These are phyloP conservation scores for Tenrec ecaudatus DNA, from an alignment of 2,113 vertebrate species.

Conservation along the genomic window DNA sequence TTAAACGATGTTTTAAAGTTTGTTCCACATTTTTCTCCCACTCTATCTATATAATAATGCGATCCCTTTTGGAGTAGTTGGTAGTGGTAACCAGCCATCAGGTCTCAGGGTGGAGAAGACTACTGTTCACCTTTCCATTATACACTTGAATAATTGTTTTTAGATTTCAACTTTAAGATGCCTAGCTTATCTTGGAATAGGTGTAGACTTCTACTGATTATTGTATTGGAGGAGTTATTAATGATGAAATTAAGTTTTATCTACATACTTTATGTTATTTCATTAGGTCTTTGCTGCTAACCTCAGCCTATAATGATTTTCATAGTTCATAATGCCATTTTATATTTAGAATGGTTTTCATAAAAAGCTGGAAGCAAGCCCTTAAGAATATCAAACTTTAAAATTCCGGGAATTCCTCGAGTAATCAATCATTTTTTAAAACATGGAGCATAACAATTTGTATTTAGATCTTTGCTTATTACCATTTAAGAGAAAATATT, in stretches of 20 bases:
- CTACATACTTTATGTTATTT: not conserved
- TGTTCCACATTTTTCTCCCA: too few relatives aligned
- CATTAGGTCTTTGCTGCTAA: not conserved
- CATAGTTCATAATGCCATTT: not conserved
- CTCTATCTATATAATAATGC: too few relatives aligned
- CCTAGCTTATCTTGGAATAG: not conserved
- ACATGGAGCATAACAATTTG: not conserved
- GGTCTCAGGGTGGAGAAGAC: too few relatives aligned
- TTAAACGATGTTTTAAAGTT: too few relatives aligned
- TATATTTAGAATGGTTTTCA: not conserved
- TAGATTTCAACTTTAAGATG: not conserved
- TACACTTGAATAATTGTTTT: too few relatives aligned
- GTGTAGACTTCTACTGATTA: slow-evolving; percentile 25
- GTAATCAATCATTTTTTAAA: not conserved
- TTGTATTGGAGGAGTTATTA: slow-evolving; percentile 28
- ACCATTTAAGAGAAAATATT: not conserved
- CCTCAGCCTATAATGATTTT: not conserved
- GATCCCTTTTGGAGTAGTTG: too few relatives aligned
- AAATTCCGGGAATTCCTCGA: not conserved
- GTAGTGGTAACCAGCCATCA: too few relatives aligned
- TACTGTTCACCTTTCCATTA: too few relatives aligned
- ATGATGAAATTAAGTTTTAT: slow-evolving; percentile 3
- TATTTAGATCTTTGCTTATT: not conserved
- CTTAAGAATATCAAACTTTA: not conserved
- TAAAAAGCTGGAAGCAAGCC: not conserved